phyloP scores from a whole-genome alignment of 2,797 vertebrate species.

The Danio jaintianensis region DNA sequence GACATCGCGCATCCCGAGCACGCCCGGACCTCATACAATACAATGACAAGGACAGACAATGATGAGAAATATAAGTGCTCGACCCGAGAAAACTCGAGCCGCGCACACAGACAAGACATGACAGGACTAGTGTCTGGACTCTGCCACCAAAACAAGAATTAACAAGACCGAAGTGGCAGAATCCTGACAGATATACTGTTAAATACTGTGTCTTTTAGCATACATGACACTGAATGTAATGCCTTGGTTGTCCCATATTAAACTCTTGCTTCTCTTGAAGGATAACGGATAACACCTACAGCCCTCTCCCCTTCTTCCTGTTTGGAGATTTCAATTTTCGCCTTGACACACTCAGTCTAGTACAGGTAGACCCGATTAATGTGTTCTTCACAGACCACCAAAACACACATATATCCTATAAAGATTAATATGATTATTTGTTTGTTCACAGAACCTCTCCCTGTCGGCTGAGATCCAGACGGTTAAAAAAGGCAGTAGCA shows the following conservation, averaged over 20 bases:
- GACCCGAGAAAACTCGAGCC: too few relatives aligned
- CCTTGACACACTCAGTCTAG: constrained; percentile 78
- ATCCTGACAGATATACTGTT: too few relatives aligned
- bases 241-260: not conserved
- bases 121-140: too few relatives aligned
- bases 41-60: too few relatives aligned
- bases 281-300: constrained; percentile 68
- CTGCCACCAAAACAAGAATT: too few relatives aligned
- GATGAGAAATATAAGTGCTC: too few relatives aligned
- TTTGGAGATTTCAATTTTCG: constrained; percentile 89
- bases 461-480: constrained; percentile 74
- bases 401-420: not conserved
- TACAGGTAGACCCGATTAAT: constrained; percentile 72
- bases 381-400: not conserved
- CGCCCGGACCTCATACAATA: too few relatives aligned
- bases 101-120: too few relatives aligned
- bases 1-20: too few relatives aligned
- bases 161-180: too few relatives aligned
- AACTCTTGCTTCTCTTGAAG: constrained; percentile 59
- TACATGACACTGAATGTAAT: not conserved
- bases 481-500: constrained; percentile 74
- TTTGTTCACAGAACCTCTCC: constrained; percentile 75
- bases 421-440: constrained; percentile 28
- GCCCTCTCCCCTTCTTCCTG: constrained; percentile 78
- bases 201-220: not conserved